Conservation (phyloP, 2,888 invertebrate genomes). For the Hypomecis punctinalis region DNA sequence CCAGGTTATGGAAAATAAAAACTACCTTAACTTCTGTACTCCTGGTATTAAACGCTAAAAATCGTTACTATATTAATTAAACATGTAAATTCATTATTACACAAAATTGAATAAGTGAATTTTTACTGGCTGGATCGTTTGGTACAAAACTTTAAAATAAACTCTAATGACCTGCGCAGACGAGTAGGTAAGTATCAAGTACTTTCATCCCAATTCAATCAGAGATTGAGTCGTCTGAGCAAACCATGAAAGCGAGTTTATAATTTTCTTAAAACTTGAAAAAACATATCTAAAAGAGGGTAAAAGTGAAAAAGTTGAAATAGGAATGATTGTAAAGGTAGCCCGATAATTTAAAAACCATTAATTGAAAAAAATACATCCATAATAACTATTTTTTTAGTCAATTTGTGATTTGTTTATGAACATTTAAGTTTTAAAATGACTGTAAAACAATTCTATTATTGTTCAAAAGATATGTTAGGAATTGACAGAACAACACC, state of each 20-base stretch:
- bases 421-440: constrained; percentile 27
- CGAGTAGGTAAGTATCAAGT: background rate
- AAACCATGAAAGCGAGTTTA: background rate
- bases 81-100: background rate
- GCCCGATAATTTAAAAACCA: too few relatives aligned
- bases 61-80: too few relatives aligned
- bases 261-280: background rate
- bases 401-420: too few relatives aligned
- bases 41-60: too few relatives aligned
- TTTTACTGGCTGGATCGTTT: constrained; percentile 70
- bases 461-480: constrained; percentile 12
- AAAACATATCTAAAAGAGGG: background rate
- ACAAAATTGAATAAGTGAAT: constrained; percentile 2
- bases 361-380: too few relatives aligned
- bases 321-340: constrained; percentile 53
- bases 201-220: background rate
- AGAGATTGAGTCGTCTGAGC: background rate
- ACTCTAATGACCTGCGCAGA: background rate
- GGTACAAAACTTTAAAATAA: constrained; percentile 65
- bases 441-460: background rate
- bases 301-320: constrained; percentile 5
- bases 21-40: too few relatives aligned
- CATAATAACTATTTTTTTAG: too few relatives aligned
- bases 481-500: constrained; percentile 17
- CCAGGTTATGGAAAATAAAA: too few relatives aligned